Percentiles rank a stretch among this genome's conserved stretches.
Conservation (phyloP, 2,888 invertebrate species). For the Proisotoma minuta region DNA sequence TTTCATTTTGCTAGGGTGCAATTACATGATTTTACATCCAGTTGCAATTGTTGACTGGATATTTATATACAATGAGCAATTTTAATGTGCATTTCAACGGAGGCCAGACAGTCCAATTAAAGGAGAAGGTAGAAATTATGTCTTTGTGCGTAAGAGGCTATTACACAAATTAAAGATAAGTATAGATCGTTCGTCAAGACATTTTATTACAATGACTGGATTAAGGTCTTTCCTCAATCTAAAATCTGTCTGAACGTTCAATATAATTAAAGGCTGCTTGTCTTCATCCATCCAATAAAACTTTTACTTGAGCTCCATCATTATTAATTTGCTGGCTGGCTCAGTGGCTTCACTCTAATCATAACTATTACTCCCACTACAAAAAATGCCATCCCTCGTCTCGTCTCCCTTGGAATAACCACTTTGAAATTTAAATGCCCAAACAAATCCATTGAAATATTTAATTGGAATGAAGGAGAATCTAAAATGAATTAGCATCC, state of each 20-base stretch:
- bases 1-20: neutral
- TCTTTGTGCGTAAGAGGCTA: conserved; percentile 11
- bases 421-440: neutral
- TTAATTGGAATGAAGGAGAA: neutral
- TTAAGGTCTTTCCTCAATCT: neutral
- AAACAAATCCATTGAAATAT: neutral
- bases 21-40: neutral
- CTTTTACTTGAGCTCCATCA: conserved; percentile 9
- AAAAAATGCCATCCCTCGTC: neutral
- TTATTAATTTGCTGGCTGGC: no score
- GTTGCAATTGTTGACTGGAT: conserved; percentile 1
- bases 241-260: neutral
- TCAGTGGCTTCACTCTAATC: no score
- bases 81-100: neutral
- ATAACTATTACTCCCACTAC: conserved; percentile 2
- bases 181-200: conserved; percentile 14
- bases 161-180: conserved; percentile 12
- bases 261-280: conserved; percentile 14
- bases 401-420: neutral
- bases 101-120: conserved; percentile 14
- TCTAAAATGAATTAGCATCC: neutral
- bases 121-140: conserved; percentile 2
- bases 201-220: conserved; percentile 16
- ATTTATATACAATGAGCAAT: neutral
- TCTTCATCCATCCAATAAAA: no score